phyloP scores from a whole-genome alignment of 2,888 invertebrate genomes.

The Caradrina kadenii region DNA sequence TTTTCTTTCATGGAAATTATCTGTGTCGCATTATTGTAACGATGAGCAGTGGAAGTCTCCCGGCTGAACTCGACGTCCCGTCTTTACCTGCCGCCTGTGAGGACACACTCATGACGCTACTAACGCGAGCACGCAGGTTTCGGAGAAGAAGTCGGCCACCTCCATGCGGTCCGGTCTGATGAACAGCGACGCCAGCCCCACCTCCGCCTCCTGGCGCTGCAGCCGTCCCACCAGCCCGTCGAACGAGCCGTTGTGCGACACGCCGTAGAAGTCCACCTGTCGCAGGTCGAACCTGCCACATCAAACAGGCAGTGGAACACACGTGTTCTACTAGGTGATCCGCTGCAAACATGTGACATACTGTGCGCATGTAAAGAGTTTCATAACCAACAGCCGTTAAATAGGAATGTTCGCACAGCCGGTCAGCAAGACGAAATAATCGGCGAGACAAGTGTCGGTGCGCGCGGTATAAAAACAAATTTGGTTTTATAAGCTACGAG shows the following conservation, averaged over 20 bases:
- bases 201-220: constrained; percentile 88
- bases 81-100: background rate
- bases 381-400: background rate
- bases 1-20: too few relatives aligned
- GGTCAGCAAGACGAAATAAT: background rate
- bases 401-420: background rate
- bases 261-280: constrained; percentile 88
- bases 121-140: constrained; percentile 85
- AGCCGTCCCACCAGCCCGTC: constrained; percentile 90
- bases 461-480: background rate
- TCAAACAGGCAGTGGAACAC: background rate
- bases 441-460: background rate
- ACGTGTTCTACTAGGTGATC: background rate
- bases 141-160: constrained; percentile 88
- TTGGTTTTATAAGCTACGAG: background rate
- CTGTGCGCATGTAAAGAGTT: background rate
- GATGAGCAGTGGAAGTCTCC: background rate
- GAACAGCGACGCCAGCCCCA: constrained; percentile 88
- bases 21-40: too few relatives aligned
- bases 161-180: constrained; percentile 90
- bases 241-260: constrained; percentile 90
- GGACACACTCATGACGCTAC: constrained; percentile 1
- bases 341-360: background rate
- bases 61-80: background rate
- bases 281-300: constrained; percentile 73